Evolutionary conservation across 2,113 vertebrate species (phyloP).

Genomic region (Manacus vitellinus): DNA sequence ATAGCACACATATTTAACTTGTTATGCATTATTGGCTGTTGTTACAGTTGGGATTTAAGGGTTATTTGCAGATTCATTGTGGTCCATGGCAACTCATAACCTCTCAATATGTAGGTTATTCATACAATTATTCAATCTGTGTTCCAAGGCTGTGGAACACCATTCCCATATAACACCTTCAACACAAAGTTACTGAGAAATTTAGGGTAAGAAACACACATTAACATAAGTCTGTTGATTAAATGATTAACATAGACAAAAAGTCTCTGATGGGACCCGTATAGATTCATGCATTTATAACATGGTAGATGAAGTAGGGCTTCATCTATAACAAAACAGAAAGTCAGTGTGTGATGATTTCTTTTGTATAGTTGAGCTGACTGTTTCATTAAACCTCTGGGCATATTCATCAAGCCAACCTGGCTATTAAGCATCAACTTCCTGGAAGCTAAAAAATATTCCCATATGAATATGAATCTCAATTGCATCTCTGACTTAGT

Average conservation of each 20-base stretch:
- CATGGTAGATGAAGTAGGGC: neutral
- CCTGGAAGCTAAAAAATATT: neutral
- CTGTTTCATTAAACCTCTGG: neutral
- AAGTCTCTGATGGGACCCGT: neutral
- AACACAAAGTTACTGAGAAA: neutral
- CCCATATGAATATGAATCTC: neutral
- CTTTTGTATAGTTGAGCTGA: neutral
- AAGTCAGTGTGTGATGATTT: neutral
- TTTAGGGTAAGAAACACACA: neutral
- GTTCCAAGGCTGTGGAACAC: neutral
- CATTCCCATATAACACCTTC: neutral
- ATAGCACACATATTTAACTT: neutral
- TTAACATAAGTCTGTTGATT: neutral
- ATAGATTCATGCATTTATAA: neutral
- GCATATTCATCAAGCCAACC: neutral
- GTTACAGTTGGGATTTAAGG: neutral
- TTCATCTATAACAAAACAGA: neutral
- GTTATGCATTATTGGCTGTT: neutral
- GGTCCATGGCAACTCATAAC: neutral
- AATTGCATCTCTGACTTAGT: neutral
- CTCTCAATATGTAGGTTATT: neutral
- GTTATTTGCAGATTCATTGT: neutral
- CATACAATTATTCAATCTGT: neutral
- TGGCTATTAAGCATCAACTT: neutral
- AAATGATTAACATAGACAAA: neutral